Evolutionary conservation across 2,888 invertebrate species (phyloP).

Genomic region (Anagyrus pseudococci): DNA sequence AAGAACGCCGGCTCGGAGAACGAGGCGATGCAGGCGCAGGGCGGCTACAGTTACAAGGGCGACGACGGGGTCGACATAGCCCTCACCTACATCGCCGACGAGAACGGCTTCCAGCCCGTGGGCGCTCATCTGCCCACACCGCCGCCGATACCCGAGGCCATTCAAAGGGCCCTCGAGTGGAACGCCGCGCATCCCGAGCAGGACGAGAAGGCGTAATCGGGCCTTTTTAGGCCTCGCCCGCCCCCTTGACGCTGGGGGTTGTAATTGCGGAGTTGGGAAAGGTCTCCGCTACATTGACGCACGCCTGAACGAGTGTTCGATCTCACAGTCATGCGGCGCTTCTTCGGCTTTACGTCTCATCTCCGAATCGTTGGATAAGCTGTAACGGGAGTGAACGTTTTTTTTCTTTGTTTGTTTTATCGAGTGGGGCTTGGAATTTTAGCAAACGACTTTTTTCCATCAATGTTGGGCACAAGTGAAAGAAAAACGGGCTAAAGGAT

Average conservation of each 20-base stretch:
- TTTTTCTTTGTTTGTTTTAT: too few relatives aligned
- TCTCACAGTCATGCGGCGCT: conserved; percentile 22
- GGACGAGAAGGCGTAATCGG: conserved; percentile 35
- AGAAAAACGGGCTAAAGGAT: too few relatives aligned
- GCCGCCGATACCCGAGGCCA: conserved; percentile 57
- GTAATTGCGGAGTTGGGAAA: too few relatives aligned
- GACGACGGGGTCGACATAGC: conserved; percentile 59
- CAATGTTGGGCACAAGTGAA: too few relatives aligned
- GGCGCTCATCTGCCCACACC: conserved; percentile 58
- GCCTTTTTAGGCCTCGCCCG: neutral
- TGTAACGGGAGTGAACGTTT: too few relatives aligned
- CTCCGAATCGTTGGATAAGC: neutral
- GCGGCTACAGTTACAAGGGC: conserved; percentile 57
- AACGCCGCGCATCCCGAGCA: conserved; percentile 52
- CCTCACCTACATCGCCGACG: conserved; percentile 60
- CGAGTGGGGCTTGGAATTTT: too few relatives aligned
- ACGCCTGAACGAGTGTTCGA: conserved; percentile 13
- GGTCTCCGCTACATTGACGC: neutral
- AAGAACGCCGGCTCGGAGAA: conserved; percentile 40
- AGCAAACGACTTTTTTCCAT: too few relatives aligned
- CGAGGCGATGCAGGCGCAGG: conserved; percentile 55
- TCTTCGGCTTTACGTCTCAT: neutral
- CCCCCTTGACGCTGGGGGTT: too few relatives aligned
- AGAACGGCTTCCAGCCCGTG: conserved; percentile 60
- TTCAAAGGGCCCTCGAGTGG: conserved; percentile 58